phyloP scores from a whole-genome alignment of 2,888 invertebrate species.

The Chymomyza amoena region DNA sequence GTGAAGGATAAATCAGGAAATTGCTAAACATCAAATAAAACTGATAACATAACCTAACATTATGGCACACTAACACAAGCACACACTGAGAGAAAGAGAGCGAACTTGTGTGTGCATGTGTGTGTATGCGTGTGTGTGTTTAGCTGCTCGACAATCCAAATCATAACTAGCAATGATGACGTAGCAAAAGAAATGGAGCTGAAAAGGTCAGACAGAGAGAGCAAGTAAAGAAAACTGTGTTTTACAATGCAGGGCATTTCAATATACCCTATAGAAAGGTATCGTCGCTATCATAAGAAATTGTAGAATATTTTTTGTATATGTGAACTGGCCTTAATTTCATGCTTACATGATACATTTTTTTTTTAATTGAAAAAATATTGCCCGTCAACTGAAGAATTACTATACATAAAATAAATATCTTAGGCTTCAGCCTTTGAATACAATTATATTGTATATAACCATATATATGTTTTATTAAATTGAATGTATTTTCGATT shows the following conservation, averaged over 20 bases:
- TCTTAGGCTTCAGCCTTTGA: too few relatives aligned
- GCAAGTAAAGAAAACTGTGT: conserved; percentile 41
- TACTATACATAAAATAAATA: too few relatives aligned
- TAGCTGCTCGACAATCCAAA: conserved; percentile 62
- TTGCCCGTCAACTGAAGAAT: too few relatives aligned
- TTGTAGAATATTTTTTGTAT: too few relatives aligned
- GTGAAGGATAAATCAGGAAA: conserved; percentile 75
- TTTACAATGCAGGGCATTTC: conserved; percentile 8
- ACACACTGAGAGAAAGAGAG: neutral
- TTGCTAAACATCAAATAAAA: conserved; percentile 76
- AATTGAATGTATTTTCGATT: too few relatives aligned
- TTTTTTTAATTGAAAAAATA: too few relatives aligned
- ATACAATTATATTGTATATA: too few relatives aligned
- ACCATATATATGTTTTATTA: too few relatives aligned
- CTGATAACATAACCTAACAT: conserved; percentile 53
- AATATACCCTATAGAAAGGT: neutral
- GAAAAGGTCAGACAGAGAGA: conserved; percentile 17
- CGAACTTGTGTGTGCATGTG: neutral
- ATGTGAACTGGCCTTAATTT: too few relatives aligned
- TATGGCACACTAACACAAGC: conserved; percentile 22
- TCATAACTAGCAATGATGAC: conserved; percentile 62
- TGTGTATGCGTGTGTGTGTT: neutral
- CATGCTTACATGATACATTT: too few relatives aligned
- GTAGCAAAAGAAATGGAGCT: conserved; percentile 55
- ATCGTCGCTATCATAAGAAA: neutral